phyloP scores from a whole-genome alignment of 2,888 invertebrate species.

The Glaucopsyche alexis region DNA sequence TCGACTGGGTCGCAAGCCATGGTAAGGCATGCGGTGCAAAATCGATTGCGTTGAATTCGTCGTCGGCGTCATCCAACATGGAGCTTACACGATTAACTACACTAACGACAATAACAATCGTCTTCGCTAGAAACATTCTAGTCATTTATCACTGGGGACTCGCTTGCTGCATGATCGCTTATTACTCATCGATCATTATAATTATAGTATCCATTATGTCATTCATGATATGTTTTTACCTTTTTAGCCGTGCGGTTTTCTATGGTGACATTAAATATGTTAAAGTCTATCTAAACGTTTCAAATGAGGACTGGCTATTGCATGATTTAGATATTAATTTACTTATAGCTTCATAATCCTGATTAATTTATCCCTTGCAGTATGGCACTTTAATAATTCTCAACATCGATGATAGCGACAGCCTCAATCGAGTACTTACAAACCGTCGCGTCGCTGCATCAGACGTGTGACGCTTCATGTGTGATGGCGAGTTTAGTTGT shows the following conservation, averaged over 20 bases:
- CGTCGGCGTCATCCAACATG: conserved; percentile 65
- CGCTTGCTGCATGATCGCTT: conserved; percentile 52
- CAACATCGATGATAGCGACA: conserved; percentile 58
- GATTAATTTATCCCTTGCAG: conserved; percentile 68
- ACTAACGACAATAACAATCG: conserved; percentile 73
- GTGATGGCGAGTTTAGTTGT: conserved; percentile 70
- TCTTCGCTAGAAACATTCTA: conserved; percentile 53
- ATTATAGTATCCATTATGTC: conserved; percentile 27
- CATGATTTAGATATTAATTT: conserved; percentile 54
- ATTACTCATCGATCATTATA: conserved; percentile 45
- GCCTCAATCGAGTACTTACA: conserved; percentile 56
- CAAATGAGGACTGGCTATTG: conserved; percentile 60
- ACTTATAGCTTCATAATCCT: conserved; percentile 59
- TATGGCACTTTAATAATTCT: conserved; percentile 75
- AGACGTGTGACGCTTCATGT: conserved; percentile 74
- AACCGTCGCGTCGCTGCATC: conserved; percentile 66
- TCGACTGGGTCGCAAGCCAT: conserved; percentile 46
- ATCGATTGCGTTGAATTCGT: conserved; percentile 75
- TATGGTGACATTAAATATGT: neutral
- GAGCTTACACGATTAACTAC: conserved; percentile 78
- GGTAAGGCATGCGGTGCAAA: conserved; percentile 75
- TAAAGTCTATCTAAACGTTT: conserved; percentile 36
- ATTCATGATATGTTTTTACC: conserved; percentile 22
- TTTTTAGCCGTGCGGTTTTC: neutral
- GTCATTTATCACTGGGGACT: conserved; percentile 53